Conservation (phyloP, 2,888 invertebrate species). For the Drosophila quinaria region DNA sequence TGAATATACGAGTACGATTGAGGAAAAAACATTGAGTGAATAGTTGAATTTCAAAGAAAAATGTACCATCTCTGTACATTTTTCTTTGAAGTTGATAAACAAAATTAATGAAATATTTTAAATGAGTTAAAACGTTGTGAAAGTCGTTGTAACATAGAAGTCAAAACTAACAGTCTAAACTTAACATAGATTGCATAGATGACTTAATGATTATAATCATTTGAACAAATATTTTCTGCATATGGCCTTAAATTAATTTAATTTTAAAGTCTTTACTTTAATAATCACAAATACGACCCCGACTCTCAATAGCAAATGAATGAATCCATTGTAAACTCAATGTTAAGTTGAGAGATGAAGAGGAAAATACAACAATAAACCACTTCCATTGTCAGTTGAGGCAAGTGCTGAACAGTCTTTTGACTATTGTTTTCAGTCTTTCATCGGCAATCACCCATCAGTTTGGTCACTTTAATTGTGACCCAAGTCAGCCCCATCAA, state of each 20-base stretch:
- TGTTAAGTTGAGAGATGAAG: slow-evolving; percentile 14
- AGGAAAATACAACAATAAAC: not conserved
- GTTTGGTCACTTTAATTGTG: slow-evolving; percentile 30
- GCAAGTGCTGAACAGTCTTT: slow-evolving; percentile 23
- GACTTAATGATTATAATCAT: not conserved
- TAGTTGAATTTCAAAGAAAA: not conserved
- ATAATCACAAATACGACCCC: slow-evolving; percentile 1
- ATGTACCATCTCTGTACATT: no score
- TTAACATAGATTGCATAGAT: no score
- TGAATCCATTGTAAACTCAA: slow-evolving; percentile 2
- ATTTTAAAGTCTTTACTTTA: slow-evolving; percentile 7
- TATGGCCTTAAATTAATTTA: not conserved
- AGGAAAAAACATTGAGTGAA: not conserved
- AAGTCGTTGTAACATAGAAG: not conserved
- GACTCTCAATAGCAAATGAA: not conserved
- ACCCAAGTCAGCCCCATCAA: slow-evolving; percentile 23
- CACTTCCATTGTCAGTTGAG: slow-evolving; percentile 31
- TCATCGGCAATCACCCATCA: slow-evolving; percentile 4
- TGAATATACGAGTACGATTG: not conserved
- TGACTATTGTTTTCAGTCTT: slow-evolving; percentile 23
- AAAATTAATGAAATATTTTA: not conserved
- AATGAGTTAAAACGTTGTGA: no score
- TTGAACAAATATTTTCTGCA: not conserved
- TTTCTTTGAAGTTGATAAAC: no score
- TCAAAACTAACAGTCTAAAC: not conserved